Evolutionary conservation across 2,113 vertebrate species (phyloP).

Genomic region (Pseudorhombus dupliciocellatus): DNA sequence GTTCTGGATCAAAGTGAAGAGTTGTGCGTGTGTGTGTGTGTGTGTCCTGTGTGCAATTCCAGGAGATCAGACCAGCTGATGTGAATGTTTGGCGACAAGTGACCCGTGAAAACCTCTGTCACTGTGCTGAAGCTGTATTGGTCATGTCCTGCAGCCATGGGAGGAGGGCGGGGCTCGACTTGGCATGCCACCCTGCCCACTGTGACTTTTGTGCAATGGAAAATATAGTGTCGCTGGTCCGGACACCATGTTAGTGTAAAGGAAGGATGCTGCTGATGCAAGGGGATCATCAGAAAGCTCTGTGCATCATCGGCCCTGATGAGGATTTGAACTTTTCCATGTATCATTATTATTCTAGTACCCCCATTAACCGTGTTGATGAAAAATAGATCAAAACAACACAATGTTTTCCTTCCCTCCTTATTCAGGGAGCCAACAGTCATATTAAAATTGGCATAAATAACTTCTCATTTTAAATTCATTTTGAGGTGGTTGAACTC

Average conservation of each 20-base stretch:
- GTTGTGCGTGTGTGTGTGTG: background rate
- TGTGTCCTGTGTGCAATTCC: background rate
- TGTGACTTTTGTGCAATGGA: constrained; percentile 41
- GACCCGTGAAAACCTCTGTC: constrained; percentile 21
- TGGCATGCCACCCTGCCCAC: constrained; percentile 21
- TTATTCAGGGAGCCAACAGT: background rate
- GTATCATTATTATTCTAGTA: background rate
- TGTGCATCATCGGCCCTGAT: constrained; percentile 3
- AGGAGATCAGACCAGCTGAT: constrained; percentile 42
- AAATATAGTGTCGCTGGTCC: constrained; percentile 44
- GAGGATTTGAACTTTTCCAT: constrained; percentile 14
- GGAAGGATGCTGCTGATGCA: constrained; percentile 21
- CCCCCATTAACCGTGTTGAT: background rate
- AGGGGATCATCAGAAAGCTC: constrained; percentile 4
- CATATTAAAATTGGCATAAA: constrained; percentile 6
- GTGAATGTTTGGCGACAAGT: constrained; percentile 41
- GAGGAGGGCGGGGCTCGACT: constrained; percentile 34
- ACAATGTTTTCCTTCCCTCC: background rate
- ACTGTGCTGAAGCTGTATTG: constrained; percentile 34
- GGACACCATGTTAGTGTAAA: constrained; percentile 32
- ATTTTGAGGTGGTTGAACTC: constrained; percentile 46
- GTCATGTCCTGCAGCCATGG: constrained; percentile 34
- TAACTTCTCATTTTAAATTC: constrained; percentile 32
- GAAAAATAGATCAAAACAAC: background rate
- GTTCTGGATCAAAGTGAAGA: constrained; percentile 48